Evolutionary conservation across 2,888 invertebrate species (phyloP), one percentile per base, ranked within the genome.

Genomic region (Brachyopa scutellaris): DNA sequence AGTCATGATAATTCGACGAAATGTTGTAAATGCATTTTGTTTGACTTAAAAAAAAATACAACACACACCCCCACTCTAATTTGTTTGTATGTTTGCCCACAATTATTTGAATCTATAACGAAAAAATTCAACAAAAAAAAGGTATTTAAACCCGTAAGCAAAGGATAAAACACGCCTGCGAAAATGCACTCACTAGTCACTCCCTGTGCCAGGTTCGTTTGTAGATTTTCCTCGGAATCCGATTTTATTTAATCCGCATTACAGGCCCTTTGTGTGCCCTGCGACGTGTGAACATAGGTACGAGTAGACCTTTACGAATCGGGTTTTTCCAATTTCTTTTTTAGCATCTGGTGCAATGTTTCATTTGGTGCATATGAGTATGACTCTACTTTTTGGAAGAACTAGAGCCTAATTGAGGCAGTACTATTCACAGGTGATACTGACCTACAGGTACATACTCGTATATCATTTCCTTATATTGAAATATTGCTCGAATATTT

Each of bases 231-330:
- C 57, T 21, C 31, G 45, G 76, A 82, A 76, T 70, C 64, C 69
- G 70, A 64, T 70, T n/a, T 76, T 76, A 76, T 64, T 69, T 76
- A 80, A 80, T 80, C 76, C 69, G 80, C 61, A 55, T 80, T 62
- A 51, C 49, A 45, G 55, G 55, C 19, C 64, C 62, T 76, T 70
- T 76, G 61, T 74, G 49, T 57, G 38, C 29, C 21, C 6, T 33
- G 38, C 47, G 59, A 76, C 76, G 70, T 69, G 59, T 69, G 76
- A 76, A 76, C 45, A 53, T n/a, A 29, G 57, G 21, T 33, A 26
- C n/a, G n/a, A n/a, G n/a, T n/a, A n/a, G n/a, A n/a, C 53, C 36
- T 29, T 62, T 21, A 21, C 3, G 5, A 8, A n/a, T 49, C 23
- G 76, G 78, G 55, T 59, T 66, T 78, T 78, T 36, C 72, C 78